These are phyloP conservation scores for Lanius collurio DNA, from an alignment of 2,113 vertebrate genomes.

Conservation along the genomic window DNA sequence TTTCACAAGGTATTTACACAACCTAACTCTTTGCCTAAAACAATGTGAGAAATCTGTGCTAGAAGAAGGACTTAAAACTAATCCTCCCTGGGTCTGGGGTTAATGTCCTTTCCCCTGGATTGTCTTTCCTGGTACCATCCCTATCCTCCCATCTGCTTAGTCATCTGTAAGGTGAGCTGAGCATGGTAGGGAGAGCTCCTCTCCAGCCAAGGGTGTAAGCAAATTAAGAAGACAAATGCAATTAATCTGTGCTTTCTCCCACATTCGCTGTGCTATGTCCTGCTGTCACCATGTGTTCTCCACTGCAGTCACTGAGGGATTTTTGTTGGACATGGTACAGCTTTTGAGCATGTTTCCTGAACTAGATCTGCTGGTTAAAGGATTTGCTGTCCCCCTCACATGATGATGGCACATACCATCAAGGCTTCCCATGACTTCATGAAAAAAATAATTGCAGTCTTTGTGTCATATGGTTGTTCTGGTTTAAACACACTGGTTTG, in stretches of 20 bases:
- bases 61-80: not conserved
- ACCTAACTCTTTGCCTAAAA: not conserved
- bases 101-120: constrained; percentile 21
- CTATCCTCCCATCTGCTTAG: constrained; percentile 1
- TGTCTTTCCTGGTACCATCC: not conserved
- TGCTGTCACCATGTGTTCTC: not conserved
- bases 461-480: not conserved
- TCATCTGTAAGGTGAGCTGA: not conserved
- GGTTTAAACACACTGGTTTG: not conserved
- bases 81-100: not conserved
- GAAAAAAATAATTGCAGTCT: not conserved
- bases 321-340: not conserved
- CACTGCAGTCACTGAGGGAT: not conserved
- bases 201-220: not conserved
- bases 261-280: not conserved
- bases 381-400: not conserved
- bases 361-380: not conserved
- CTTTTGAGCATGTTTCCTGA: not conserved
- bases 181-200: not conserved
- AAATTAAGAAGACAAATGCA: not conserved
- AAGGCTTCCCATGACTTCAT: not conserved
- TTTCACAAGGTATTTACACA: not conserved
- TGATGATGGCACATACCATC: not conserved
- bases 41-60: not conserved
- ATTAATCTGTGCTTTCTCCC: not conserved